Evolutionary conservation across 2,113 vertebrate genomes (phyloP), one percentile per base, ranked within the genome.

Genomic region (Corydoras sp.): DNA sequence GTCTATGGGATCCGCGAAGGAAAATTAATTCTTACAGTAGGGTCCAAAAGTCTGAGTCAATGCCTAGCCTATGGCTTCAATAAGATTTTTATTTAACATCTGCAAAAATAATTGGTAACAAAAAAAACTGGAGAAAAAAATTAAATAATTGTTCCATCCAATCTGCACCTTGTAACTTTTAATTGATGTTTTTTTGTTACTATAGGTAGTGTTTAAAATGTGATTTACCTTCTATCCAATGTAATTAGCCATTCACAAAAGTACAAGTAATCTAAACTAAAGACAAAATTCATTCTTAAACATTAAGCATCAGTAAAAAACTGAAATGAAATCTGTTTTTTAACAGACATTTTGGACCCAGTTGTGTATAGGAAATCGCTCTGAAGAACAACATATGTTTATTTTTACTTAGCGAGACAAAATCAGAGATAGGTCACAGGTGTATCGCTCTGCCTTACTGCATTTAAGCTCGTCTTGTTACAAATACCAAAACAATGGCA

Each of bases 391-490:
- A 43, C 35, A 43, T 43, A 43, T 24, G 2, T 24, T 24, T 24
- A 24, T 24, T 24, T 55, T n/a, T 30, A 48, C 55, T 59, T 13
- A 48, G 32, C 48, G 6, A 31, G 59, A 24, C 24, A 31, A 13
- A 18, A 49, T 55, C 15, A 32, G 31, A 50, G 62, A 58, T 62
- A 48, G 15, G 56, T 74, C 65, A 74, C 64, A 62, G 72, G 60
- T 62, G 31, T 74, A 64, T 77, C 79, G 69, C 82, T 85, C 86
- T 87, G 88, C 87, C 89, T 89, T 88, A 86, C 86, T 85, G 81
- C 86, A 89, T 86, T 86, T 66, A 87, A 88, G 88, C 85, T 90
- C 85, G 88, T 91, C 90, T 80, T 81, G 73, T 77, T 71, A 77
- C 74, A 79, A 75, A 77, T 80, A 75, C 76, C 71, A 78, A 68